phyloP scores from a whole-genome alignment of 2,113 vertebrate species.

The Synodontis membranacea region DNA sequence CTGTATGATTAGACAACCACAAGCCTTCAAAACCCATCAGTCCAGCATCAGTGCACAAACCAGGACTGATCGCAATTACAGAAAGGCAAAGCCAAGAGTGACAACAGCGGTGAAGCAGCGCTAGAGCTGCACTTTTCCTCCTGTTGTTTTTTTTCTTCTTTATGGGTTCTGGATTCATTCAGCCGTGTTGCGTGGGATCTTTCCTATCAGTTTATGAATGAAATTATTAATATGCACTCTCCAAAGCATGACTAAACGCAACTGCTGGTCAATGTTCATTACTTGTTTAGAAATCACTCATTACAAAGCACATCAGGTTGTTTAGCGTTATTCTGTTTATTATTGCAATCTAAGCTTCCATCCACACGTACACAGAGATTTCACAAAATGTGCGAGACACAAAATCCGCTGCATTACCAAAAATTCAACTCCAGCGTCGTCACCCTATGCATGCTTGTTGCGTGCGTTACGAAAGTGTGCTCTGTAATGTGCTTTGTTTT shows the following conservation, averaged over 20 bases:
- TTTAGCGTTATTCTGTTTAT: neutral
- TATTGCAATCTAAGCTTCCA: neutral
- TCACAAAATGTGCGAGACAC: neutral
- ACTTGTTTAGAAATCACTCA: conserved; percentile 28
- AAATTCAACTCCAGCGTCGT: neutral
- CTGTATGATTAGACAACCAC: conserved; percentile 30
- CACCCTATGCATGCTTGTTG: too few relatives aligned
- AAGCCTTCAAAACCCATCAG: conserved; percentile 7
- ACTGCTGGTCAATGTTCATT: conserved; percentile 42
- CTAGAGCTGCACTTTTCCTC: conserved; percentile 4
- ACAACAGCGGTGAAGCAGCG: conserved; percentile 7
- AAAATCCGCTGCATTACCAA: neutral
- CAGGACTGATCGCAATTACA: conserved; percentile 31
- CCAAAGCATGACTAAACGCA: conserved; percentile 38
- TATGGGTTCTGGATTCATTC: conserved; percentile 16
- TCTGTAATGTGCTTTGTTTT: too few relatives aligned
- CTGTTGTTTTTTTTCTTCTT: neutral
- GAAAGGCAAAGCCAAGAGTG: conserved; percentile 33
- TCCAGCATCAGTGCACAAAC: neutral
- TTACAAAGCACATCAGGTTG: neutral
- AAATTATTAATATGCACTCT: conserved; percentile 26
- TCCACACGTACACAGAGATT: neutral
- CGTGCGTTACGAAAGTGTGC: too few relatives aligned
- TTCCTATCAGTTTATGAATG: conserved; percentile 37
- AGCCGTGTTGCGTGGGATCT: conserved; percentile 23